Base-by-base conservation (phyloP, 2,113 vertebrate genomes). In the Setophaga coronata region DNA sequence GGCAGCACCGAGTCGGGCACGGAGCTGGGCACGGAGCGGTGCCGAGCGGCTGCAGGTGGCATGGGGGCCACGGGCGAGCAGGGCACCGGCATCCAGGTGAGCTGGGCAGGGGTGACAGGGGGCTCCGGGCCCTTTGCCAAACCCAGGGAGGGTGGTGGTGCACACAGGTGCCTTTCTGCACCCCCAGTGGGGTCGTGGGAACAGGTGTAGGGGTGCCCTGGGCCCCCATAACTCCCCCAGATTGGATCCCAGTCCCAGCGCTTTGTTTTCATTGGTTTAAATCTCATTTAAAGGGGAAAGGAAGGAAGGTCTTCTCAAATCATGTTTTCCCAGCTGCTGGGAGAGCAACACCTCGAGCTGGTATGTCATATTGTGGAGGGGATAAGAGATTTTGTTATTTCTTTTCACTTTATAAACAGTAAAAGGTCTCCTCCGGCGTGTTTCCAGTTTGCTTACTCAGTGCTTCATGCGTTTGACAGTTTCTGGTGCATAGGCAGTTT, bases 361-460 rank as follows among this genome's bases (percentile, higher is more conserved):
- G 57, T 69, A 24, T 33, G 77, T 86, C 67, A 34, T 5, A 1
- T 53, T 86, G 48, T 4, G 14, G 25, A 21, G 42, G n/a, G 65
- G 24, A 72, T 47, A 79, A 48, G 71, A 58, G 76, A 71, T 69
- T 80, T 54, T 88, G 67, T 82, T 87, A 42, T 56, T 86, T 72
- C 87, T 95, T 82, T 89, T 79, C 43, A 18, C 78, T 89, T 89
- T 76, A 91, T 82, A 82, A 91, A 62, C 87, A 90, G 73, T 69
- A 48, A 79, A 79, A 72, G 73, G 70, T 67, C 85, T 86, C 64
- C 92, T 95, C 93, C 67, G 1, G 76, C 78, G 64, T 66, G 90
- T 86, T 96, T 95, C 87, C 93, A 90, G 81, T 91, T 87, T 94
- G 95, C 96, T 96, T 95, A 92, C 93, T 96, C 88, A 90, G 93